Conservation (phyloP, 2,113 vertebrate genomes). For the Macaca nemestrina region DNA sequence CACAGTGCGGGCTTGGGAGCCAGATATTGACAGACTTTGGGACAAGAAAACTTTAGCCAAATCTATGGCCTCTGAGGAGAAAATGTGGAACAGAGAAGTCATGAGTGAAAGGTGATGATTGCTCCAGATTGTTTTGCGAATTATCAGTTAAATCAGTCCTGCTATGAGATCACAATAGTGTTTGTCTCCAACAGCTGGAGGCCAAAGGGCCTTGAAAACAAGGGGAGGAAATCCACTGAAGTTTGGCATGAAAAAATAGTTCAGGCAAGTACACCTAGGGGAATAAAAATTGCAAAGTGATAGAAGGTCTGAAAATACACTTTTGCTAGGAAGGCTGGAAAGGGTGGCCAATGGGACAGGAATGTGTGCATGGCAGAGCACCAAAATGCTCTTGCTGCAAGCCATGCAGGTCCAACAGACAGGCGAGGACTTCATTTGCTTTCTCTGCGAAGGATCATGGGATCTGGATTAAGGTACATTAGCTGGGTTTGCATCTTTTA, state of each 20-base stretch:
- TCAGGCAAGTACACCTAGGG: constrained; percentile 51
- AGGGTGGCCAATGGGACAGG: not conserved
- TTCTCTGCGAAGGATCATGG: not conserved
- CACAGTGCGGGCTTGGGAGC: not conserved
- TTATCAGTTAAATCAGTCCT: constrained; percentile 69
- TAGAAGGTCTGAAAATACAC: constrained; percentile 21
- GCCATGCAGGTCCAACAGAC: not conserved
- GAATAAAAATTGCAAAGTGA: constrained; percentile 47
- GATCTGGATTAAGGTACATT: not conserved
- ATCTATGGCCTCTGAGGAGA: constrained; percentile 13
- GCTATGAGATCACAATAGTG: constrained; percentile 53
- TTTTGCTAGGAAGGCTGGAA: not conserved
- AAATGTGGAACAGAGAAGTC: constrained; percentile 51
- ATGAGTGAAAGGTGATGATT: constrained; percentile 48
- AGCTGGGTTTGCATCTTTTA: not conserved
- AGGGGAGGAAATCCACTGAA: constrained; percentile 69
- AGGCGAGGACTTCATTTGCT: not conserved
- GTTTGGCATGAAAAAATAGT: constrained; percentile 42
- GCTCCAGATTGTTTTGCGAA: constrained; percentile 58
- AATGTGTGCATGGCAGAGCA: not conserved
- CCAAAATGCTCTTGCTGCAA: not conserved
- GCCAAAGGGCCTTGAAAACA: constrained; percentile 66
- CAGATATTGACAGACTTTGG: not conserved
- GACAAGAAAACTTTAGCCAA: not conserved
- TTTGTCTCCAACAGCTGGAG: constrained; percentile 61